Percentiles rank a stretch among this genome's conserved stretches.
Conservation (phyloP, 2,888 invertebrate species). For the Diarsia dahlii region DNA sequence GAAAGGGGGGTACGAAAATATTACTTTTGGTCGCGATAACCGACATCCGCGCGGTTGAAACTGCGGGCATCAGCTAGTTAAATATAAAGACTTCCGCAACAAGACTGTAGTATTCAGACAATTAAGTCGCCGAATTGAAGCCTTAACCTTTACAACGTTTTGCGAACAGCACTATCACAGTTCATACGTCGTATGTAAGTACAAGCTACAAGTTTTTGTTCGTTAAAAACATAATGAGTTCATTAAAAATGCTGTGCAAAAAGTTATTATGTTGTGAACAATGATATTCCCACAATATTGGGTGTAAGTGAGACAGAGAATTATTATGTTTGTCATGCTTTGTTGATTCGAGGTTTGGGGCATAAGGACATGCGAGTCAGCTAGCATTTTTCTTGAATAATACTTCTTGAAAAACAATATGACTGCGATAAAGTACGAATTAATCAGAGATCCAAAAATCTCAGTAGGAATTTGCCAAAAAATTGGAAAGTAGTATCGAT, state of each 20-base stretch:
- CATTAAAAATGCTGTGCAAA: conserved; percentile 56
- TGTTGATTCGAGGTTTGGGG: conserved; percentile 67
- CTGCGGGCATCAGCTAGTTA: too few species aligned
- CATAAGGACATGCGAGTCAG: conserved; percentile 59
- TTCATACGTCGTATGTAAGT: conserved; percentile 16
- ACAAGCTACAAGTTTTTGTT: conserved; percentile 52
- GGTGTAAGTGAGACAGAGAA: conserved; percentile 66
- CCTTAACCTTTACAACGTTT: conserved; percentile 58
- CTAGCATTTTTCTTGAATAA: conserved; percentile 21
- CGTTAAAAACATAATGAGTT: conserved; percentile 58
- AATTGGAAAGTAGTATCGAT: background rate
- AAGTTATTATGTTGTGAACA: conserved; percentile 60
- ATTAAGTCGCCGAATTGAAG: conserved; percentile 51
- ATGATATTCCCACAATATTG: conserved; percentile 71
- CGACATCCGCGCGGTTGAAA: too few species aligned
- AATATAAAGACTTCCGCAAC: conserved; percentile 50
- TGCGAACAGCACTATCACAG: conserved; percentile 40
- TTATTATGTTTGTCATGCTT: conserved; percentile 75
- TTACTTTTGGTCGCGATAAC: too few species aligned
- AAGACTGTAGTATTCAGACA: conserved; percentile 29
- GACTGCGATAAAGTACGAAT: background rate
- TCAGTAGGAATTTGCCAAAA: background rate
- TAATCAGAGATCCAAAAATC: background rate
- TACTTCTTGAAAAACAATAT: too few species aligned
- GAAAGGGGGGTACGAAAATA: too few species aligned